Conservation (phyloP, 2,888 invertebrate species). For the Ennomos erosarius region DNA sequence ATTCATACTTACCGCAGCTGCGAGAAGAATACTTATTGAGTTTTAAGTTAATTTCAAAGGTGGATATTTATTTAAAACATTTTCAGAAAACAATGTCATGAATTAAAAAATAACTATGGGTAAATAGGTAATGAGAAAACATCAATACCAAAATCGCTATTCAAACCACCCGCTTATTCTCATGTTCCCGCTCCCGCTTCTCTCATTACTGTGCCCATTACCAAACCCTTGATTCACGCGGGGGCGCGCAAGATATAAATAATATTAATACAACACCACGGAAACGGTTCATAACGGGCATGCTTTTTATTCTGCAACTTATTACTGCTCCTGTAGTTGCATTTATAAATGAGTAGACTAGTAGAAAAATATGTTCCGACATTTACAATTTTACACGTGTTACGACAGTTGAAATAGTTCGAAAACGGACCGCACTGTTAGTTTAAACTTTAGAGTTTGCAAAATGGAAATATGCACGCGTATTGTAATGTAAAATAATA, state of each 20-base stretch:
- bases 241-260: conserved; percentile 41
- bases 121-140: too few relatives aligned
- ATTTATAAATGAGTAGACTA: conserved; percentile 50
- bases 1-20: too few relatives aligned
- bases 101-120: too few relatives aligned
- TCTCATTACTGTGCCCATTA: conserved; percentile 13
- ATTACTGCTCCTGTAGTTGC: conserved; percentile 49
- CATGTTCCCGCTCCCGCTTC: conserved; percentile 6
- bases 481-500: too few relatives aligned
- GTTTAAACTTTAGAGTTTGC: conserved; percentile 13
- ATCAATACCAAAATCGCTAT: too few relatives aligned
- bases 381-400: conserved; percentile 40
- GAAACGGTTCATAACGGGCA: conserved; percentile 56
- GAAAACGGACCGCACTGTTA: conserved; percentile 19
- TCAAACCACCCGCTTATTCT: background rate
- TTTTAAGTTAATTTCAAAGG: too few relatives aligned
- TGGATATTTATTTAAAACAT: too few relatives aligned
- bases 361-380: conserved; percentile 45
- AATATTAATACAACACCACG: conserved; percentile 46
- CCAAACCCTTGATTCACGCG: conserved; percentile 43
- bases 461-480: conserved; percentile 1
- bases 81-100: too few relatives aligned
- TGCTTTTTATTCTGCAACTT: conserved; percentile 56
- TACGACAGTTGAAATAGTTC: conserved; percentile 26
- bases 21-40: too few relatives aligned